Base-by-base conservation (phyloP, 2,113 vertebrate species). In the Salvelinus fontinalis region DNA sequence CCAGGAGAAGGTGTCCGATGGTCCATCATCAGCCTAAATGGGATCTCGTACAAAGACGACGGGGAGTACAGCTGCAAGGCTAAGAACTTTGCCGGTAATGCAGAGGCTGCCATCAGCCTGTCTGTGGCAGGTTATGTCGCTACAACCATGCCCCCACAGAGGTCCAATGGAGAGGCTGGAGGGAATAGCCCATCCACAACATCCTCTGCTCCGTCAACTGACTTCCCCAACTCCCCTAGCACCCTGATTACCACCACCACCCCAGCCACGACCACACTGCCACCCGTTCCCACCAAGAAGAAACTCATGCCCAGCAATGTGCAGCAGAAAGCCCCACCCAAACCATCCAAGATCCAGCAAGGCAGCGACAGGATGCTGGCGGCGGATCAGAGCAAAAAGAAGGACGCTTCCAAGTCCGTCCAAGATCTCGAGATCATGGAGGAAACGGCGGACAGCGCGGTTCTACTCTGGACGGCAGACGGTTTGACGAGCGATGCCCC, bases 1-100 rank as follows among this genome's bases (percentile, higher is more conserved):
- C 98, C 98, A 57, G 92, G 89, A 48, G 95, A 98, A 12, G 98
- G 98, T 66, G 90, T 96, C 74, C 92, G 93, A 69, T 99, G 97
- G 97, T 99, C 98, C 85, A 96, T 99, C 79, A 94, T 99, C 81
- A 99, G 97, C 80, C 76, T 99, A 86, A 92, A 95, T 9, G 95
- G 93, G 67, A 94, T 99, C 84, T 86, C 94, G 3, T 89, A 92
- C 86, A 95, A 94, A 82, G 97, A 99, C 0, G 95, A 96, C 4
- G 97, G 97, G 20, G 91, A 96, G 88, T 99, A 98, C 89, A 95
- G 90, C 51, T 99, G 98, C 84, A 97, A 94, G 80, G 98, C 97
- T 54, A 99, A 95, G 88, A 99, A 99, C 73, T 84, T 95, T 78
- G 97, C 97, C 1, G 97, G 97, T n/a, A 89, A 83, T 22, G 93